Evolutionary conservation across 2,888 invertebrate genomes (phyloP).

Genomic region (Gryllus longicercus): DNA sequence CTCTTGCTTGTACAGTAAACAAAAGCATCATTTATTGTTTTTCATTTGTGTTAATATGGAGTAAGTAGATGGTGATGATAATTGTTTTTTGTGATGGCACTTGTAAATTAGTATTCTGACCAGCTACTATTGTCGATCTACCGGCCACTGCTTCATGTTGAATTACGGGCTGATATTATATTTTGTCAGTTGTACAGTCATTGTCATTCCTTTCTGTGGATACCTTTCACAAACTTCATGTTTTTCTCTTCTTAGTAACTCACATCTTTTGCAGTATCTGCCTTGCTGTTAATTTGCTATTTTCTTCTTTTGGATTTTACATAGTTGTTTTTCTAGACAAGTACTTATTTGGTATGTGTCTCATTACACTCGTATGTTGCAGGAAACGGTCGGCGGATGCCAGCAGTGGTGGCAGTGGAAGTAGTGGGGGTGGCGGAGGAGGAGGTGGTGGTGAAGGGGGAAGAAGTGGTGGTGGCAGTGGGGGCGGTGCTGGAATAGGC

Average conservation of each 20-base stretch:
- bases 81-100: too few relatives aligned
- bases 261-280: not conserved
- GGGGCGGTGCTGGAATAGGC: slow-evolving; percentile 37
- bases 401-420: slow-evolving; percentile 34
- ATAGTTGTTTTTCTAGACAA: not conserved
- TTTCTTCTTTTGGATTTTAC: not conserved
- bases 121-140: too few relatives aligned
- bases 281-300: not conserved
- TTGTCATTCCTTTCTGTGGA: not conserved
- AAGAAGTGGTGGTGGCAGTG: slow-evolving; percentile 32
- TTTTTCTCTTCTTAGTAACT: not conserved
- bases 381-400: slow-evolving; percentile 29
- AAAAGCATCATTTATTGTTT: too few relatives aligned
- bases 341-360: too few relatives aligned
- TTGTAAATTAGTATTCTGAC: too few relatives aligned
- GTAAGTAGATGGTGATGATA: too few relatives aligned
- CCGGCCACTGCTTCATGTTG: too few relatives aligned
- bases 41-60: too few relatives aligned
- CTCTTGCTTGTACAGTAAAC: too few relatives aligned
- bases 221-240: not conserved
- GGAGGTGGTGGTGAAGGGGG: slow-evolving; percentile 29
- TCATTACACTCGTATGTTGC: not conserved
- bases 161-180: too few relatives aligned
- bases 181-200: too few relatives aligned
- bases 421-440: slow-evolving; percentile 27